Evolutionary conservation across 2,113 vertebrate species (phyloP).

Genomic region (Macrotus californicus): DNA sequence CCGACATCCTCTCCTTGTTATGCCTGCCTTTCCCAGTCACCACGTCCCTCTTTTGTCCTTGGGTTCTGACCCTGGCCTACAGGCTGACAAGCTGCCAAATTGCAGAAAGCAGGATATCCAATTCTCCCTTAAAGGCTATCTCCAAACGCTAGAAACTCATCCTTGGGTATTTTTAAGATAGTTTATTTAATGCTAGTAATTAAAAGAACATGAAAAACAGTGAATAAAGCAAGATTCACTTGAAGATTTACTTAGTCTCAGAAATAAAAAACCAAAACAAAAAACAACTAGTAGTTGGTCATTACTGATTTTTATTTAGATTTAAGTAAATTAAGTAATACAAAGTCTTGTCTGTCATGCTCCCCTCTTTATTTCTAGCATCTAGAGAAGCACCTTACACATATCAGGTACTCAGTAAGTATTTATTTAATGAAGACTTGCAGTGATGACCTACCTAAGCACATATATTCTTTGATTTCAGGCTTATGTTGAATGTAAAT

Average conservation of each 20-base stretch:
- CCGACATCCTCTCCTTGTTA: background rate
- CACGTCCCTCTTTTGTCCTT: background rate
- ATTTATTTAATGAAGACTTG: background rate
- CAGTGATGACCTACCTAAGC: background rate
- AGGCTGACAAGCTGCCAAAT: background rate
- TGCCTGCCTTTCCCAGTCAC: background rate
- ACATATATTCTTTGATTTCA: background rate
- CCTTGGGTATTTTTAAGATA: background rate
- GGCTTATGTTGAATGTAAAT: background rate
- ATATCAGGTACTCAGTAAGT: background rate
- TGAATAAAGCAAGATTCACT: background rate
- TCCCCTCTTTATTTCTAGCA: background rate
- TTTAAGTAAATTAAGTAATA: background rate
- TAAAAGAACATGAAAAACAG: background rate
- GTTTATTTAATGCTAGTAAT: background rate
- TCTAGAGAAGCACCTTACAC: background rate
- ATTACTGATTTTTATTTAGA: background rate
- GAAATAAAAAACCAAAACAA: background rate
- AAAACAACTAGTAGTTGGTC: accelerated
- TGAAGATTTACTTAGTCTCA: background rate
- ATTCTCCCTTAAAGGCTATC: background rate
- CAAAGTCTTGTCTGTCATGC: accelerated
- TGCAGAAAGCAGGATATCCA: background rate
- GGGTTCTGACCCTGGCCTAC: background rate
- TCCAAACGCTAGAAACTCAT: background rate